Percentiles rank a stretch among this genome's conserved stretches.
phyloP scores from a whole-genome alignment of 2,113 vertebrate genomes.

The Myiozetetes cayanensis region DNA sequence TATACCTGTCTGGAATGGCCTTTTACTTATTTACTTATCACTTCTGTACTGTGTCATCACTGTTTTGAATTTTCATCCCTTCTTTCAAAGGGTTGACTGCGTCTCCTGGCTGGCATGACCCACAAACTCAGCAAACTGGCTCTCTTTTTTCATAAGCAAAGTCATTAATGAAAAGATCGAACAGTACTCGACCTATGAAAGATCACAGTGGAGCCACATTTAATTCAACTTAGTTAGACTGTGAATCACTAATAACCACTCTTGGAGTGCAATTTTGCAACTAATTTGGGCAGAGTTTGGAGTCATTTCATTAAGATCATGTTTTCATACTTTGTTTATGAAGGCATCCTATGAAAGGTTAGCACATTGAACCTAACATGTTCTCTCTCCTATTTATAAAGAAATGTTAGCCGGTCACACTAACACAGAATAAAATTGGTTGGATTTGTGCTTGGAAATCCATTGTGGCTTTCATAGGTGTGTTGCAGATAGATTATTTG shows the following conservation, averaged over 20 bases:
- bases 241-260: conserved; percentile 12
- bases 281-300: neutral
- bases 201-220: neutral
- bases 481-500: neutral
- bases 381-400: neutral
- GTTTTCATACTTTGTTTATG: neutral
- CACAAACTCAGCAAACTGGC: neutral
- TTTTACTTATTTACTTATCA: neutral
- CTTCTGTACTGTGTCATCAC: neutral
- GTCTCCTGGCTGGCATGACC: neutral
- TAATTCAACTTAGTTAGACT: neutral
- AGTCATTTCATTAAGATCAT: neutral
- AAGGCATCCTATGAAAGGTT: neutral
- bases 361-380: neutral
- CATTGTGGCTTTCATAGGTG: neutral
- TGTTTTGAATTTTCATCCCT: neutral
- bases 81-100: neutral
- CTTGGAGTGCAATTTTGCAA: neutral
- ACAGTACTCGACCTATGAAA: neutral
- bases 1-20: neutral
- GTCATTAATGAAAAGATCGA: neutral
- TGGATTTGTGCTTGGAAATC: neutral
- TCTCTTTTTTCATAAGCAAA: neutral
- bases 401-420: neutral
- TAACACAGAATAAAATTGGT: neutral